These are phyloP conservation scores for Cryptomyrus ogoouensis DNA, from an alignment of 2,113 vertebrate species.

Conservation along the genomic window DNA sequence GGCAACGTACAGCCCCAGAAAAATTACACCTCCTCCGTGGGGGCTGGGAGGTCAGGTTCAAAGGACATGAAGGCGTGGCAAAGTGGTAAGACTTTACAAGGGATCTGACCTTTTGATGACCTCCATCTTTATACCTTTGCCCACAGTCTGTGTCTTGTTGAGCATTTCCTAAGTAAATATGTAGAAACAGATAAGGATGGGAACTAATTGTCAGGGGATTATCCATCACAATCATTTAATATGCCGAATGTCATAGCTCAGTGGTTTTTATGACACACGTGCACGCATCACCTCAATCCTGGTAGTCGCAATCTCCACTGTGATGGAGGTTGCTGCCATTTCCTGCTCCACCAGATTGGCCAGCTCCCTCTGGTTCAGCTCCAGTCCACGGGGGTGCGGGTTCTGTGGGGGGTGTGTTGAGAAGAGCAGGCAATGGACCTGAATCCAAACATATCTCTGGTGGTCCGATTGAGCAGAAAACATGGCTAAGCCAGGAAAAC, in stretches of 20 bases:
- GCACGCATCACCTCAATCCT: conserved; percentile 74
- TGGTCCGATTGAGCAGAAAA: neutral
- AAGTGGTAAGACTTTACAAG: neutral
- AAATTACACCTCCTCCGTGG: neutral
- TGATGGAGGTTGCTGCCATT: conserved; percentile 76
- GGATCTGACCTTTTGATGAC: conserved; percentile 82
- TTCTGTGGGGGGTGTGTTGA: conserved; percentile 54
- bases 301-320: conserved; percentile 75
- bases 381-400: conserved; percentile 70
- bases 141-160: conserved; percentile 74
- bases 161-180: conserved; percentile 76
- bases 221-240: neutral
- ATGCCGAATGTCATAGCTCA: neutral
- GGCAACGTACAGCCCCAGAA: neutral
- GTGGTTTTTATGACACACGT: neutral
- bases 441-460: neutral
- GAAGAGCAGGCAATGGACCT: neutral
- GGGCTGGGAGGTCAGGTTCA: neutral
- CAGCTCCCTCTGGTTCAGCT: conserved; percentile 78
- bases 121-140: conserved; percentile 81
- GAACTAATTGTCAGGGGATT: neutral
- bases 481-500: neutral
- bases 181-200: neutral
- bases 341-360: conserved; percentile 89
- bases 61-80: neutral